Evolutionary conservation across 2,888 invertebrate genomes (phyloP), one percentile per base, ranked within the genome.

Genomic region (Sicus ferrugineus): DNA sequence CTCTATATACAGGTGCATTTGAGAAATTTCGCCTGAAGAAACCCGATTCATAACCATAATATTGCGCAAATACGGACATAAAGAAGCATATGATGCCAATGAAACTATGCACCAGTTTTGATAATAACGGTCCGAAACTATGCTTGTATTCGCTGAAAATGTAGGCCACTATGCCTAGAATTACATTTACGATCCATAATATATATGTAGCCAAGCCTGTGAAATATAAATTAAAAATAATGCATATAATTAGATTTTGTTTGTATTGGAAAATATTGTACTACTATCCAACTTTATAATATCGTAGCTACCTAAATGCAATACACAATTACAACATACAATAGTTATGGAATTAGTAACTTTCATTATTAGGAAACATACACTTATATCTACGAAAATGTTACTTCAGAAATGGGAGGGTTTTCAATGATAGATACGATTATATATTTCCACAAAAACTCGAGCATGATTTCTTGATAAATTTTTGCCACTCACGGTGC

Each of bases 1-100:
- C 73, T 69, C 81, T 81, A 30, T 78, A 80, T 5, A 73, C 72
- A 75, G 77, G 54, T 69, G 75, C 2, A 70, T 70, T 69, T 6
- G 75, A 76, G 74, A 81, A 80, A 54, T 81, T 81, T n/a, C 83
- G 78, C 3, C 72, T 67, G 3, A 81, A 79, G 65, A 83, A 83
- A 9, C 83, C 83, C 14, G 83, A 82, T 34, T 82, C 77, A 68
- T 82, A 83, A 61, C 83, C 79, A 42, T 75, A 79, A 69, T 78
- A 79, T 69, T 83, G 81, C 0, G 79, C 75, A 9, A 79, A 70
- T 78, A 82, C 80, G 54, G 80, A 77, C 6, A 76, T 64, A 5
- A 77, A 62, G 69, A 83, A 83, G 11, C 79, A 77, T 65, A 74
- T 23, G 11, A 83, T 70, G 3, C 79, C 79, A 7, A 78, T 74